These are phyloP conservation scores for Ashinkailepas kermadecensis DNA, from an alignment of 2,888 invertebrate species.

Conservation along the genomic window DNA sequence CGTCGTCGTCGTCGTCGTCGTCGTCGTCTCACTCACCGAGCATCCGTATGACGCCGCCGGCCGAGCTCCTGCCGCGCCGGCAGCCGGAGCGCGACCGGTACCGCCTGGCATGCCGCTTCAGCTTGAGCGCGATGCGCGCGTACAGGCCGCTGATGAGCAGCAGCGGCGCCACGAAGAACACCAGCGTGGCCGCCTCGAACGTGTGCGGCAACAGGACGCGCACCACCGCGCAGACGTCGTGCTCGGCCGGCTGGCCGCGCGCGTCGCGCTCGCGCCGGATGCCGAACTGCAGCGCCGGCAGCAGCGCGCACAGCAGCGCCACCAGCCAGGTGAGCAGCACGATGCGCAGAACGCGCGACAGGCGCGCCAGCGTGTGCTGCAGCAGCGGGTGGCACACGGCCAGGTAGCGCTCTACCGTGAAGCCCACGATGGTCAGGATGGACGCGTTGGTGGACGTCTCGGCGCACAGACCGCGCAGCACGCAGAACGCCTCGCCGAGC, in stretches of 20 bases:
- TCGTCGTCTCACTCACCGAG: slow-evolving; percentile 38
- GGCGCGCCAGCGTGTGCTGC: slow-evolving; percentile 72
- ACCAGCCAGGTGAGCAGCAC: slow-evolving; percentile 72
- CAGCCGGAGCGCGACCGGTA: slow-evolving; percentile 21
- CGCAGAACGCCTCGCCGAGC: slow-evolving; percentile 67
- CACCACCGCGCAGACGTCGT: slow-evolving; percentile 54
- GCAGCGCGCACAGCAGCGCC: slow-evolving; percentile 58
- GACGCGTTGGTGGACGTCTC: slow-evolving; percentile 71
- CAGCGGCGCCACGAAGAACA: slow-evolving; percentile 83
- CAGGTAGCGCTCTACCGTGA: slow-evolving; percentile 77
- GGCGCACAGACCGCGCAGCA: slow-evolving; percentile 66
- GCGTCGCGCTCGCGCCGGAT: slow-evolving; percentile 44
- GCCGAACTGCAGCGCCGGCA: slow-evolving; percentile 73
- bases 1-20: too few relatives aligned
- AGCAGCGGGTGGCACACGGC: slow-evolving; percentile 80
- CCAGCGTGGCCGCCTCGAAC: slow-evolving; percentile 63
- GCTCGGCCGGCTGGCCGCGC: slow-evolving; percentile 39
- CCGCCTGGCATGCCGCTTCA: slow-evolving; percentile 27
- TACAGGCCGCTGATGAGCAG: slow-evolving; percentile 74
- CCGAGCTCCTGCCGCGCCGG: too few relatives aligned
- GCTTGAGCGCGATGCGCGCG: slow-evolving; percentile 33
- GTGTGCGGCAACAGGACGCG: slow-evolving; percentile 57
- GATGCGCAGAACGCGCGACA: slow-evolving; percentile 70
- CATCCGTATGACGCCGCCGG: slow-evolving; percentile 40
- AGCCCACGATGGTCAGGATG: slow-evolving; percentile 70